Conservation (phyloP, 2,888 invertebrate species). For the Dione vanillae region DNA sequence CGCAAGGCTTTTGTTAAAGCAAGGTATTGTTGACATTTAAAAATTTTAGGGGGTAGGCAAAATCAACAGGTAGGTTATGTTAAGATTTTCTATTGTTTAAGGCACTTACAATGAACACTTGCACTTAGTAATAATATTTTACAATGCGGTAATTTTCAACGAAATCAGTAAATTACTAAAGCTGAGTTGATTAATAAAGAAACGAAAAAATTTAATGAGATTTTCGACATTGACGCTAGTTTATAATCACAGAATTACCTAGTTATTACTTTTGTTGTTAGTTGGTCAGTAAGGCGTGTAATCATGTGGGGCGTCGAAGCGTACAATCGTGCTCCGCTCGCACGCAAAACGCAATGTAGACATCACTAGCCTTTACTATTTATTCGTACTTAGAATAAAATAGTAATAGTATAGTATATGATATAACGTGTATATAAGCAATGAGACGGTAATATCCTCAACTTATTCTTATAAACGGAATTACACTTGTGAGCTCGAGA, state of each 20-base stretch:
- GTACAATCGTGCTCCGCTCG: conserved; percentile 63
- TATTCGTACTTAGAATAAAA: conserved; percentile 38
- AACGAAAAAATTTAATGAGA: background rate
- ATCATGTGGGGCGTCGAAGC: conserved; percentile 70
- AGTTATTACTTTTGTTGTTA: conserved; percentile 61
- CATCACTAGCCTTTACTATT: conserved; percentile 32
- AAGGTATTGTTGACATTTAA: conserved; percentile 45
- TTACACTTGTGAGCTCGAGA: no score
- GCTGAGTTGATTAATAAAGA: background rate
- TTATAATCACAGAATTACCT: conserved; percentile 33
- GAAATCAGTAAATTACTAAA: background rate
- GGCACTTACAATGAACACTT: background rate
- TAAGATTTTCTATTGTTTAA: conserved; percentile 30
- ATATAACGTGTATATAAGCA: background rate
- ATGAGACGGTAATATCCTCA: background rate
- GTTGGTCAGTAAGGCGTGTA: conserved; percentile 74
- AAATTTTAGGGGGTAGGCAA: conserved; percentile 42
- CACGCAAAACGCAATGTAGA: conserved; percentile 60
- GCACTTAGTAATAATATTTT: background rate
- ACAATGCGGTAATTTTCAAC: background rate
- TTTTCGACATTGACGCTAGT: conserved; percentile 30
- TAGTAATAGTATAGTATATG: conserved; percentile 42
- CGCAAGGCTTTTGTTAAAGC: conserved; percentile 63
- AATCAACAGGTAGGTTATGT: conserved; percentile 42
- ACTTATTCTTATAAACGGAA: background rate